Evolutionary conservation across 2,113 vertebrate species (phyloP), one percentile per base, ranked within the genome.

Genomic region (Epinephelus cyanopodus): DNA sequence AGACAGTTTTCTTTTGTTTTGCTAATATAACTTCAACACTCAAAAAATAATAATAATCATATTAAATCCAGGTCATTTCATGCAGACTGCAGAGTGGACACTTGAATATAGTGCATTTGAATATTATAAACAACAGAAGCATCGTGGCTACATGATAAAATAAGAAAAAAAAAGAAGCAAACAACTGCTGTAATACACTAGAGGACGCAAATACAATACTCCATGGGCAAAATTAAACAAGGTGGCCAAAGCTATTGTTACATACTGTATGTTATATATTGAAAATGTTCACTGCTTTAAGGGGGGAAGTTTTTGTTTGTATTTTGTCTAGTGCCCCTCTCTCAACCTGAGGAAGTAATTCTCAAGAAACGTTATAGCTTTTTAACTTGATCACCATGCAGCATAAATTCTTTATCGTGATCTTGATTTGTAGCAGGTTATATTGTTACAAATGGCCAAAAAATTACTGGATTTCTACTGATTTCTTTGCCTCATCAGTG

Each of bases 31-130:
- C 66, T 77, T 67, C 18, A 86, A 88, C 88, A 89, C 84, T 79
- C 82, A 84, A 83, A 72, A 62, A 78, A 81, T 42, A 42, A 68
- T 56, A 75, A 80, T 74, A 45, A 77, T 74, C 25, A 77, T 63
- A 80, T 76, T 74, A 77, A 86, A 89, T 70, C 62, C 78, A 85
- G 81, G 63, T 85, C 27, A 81, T 65, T 84, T 75, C 91, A 92
- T 92, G 87, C 90, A 94, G 73, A 78, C 73, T 77, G 86, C 77
- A 87, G 67, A 79, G 71, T 79, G 86, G 76, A 91, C 72, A 77
- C 5, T 33, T 83, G 61, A 82, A 57, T 87, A 92, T 84, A 85
- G 85, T 87, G 86, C 81, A 87, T 83, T 82, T 90, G 75, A 81
- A 77, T 80, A 92, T 81, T 77, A 83, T 78, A 77, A 89, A 89